Conservation (phyloP, 2,888 invertebrate genomes). For the Coecobrya sp. region DNA sequence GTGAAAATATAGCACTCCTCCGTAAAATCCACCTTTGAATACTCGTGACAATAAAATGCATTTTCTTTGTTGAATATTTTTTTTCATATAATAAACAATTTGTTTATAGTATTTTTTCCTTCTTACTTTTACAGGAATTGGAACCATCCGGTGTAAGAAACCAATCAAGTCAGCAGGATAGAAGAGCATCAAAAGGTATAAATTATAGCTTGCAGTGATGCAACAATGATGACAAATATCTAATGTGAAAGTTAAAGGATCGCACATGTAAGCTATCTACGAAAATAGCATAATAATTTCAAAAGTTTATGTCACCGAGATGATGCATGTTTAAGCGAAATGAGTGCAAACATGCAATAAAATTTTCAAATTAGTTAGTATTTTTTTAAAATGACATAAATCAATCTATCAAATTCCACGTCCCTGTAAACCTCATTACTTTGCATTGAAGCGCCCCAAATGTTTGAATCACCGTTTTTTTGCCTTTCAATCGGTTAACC, state of each 20-base stretch:
- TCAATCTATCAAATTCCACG: no score
- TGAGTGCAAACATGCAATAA: no score
- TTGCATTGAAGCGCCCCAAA: neutral
- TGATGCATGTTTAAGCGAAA: no score
- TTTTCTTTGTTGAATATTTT: no score
- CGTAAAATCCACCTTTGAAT: no score
- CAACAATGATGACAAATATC: constrained; percentile 4
- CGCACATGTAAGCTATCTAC: no score
- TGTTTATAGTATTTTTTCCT: neutral
- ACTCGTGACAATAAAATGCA: no score
- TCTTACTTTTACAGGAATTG: neutral
- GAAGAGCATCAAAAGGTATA: neutral
- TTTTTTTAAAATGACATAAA: no score
- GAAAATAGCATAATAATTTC: no score
- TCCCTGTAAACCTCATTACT: neutral
- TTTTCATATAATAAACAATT: neutral
- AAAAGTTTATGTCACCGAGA: no score
- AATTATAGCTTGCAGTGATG: neutral
- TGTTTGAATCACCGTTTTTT: neutral
- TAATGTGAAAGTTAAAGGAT: neutral
- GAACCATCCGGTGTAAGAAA: neutral
- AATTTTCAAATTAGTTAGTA: no score
- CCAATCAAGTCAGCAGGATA: neutral
- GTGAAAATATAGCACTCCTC: no score
- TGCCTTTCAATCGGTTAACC: neutral